Base-by-base conservation (phyloP, 1,140 invertebrate species). In the Drosophila asahinai region DNA sequence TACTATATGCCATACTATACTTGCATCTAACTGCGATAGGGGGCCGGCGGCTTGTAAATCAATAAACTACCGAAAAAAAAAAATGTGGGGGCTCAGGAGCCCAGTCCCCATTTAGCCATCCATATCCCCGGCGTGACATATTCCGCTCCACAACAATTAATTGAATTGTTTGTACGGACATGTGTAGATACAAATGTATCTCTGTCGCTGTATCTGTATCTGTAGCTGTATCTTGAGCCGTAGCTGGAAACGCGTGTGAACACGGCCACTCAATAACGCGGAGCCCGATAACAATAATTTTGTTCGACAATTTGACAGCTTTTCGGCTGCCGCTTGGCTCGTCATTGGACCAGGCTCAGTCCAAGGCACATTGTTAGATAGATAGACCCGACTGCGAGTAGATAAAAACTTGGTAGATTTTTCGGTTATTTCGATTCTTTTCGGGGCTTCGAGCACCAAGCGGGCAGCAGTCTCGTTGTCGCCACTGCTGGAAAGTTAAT, bases 301-400 rank as follows among this genome's bases (percentile, higher is more conserved):
- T 68, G 83, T 89, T 84, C 73, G 86, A 86, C 86, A 90, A 90
- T 89, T 90, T 89, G 86, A 89, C 86, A 89, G 86, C 86, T 89
- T 84, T 89, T 55, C 54, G 74, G 78, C 81, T 78, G 70, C 83
- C 74, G 78, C 61, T 62, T 68, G 61, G 68, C 55, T 73, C 60
- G 68, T 73, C 74, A 77, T 73, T 63, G 67, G 57, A 54, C 36
- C 36, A 36, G 64, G 45, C 66, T 63, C 70, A 61, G 70, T 27
- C 30, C 71, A 2, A 30, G 55, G 47, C 67, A 70, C 38, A 70
- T 70, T 72, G 68, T 42, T 72, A 49, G 68, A 71, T 70, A 54
- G 40, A 47, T 47, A 58, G 54, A 22, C 8, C 43, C 43, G 4
- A 19, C 45, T 47, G 4, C 17, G 14, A 43, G 25, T 65, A 76